Conservation (phyloP, 2,113 vertebrate species). For the Oenanthe melanoleuca region DNA sequence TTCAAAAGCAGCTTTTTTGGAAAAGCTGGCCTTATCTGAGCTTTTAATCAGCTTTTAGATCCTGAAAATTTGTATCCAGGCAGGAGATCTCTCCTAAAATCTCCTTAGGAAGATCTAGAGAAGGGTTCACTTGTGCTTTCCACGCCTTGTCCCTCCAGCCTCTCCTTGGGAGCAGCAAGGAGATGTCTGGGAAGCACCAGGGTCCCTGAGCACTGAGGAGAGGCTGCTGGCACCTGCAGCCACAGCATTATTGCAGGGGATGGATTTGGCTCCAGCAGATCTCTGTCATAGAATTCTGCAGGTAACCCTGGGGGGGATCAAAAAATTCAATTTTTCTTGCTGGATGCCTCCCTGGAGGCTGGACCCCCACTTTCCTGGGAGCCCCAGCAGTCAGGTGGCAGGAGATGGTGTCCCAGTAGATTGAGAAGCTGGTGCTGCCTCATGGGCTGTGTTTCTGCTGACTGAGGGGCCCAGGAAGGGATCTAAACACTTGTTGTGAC, state of each 20-base stretch:
- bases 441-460: neutral
- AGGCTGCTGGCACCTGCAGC: neutral
- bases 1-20: conserved; percentile 44
- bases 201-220: neutral
- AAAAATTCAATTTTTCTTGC: neutral
- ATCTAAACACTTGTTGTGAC: neutral
- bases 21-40: conserved; percentile 47
- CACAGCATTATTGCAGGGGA: accelerated
- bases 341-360: neutral
- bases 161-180: neutral
- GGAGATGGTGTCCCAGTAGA: neutral
- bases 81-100: conserved; percentile 33
- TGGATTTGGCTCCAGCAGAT: neutral
- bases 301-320: neutral
- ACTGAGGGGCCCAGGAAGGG: neutral
- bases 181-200: neutral
- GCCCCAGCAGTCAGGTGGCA: neutral
- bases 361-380: neutral
- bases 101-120: conserved; percentile 19
- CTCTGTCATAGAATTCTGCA: neutral
- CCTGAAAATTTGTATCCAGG: conserved; percentile 14
- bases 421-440: neutral
- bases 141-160: neutral
- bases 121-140: neutral
- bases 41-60: conserved; percentile 48